Conservation (phyloP, 2,888 invertebrate species). For the Sarcophaga carnaria region DNA sequence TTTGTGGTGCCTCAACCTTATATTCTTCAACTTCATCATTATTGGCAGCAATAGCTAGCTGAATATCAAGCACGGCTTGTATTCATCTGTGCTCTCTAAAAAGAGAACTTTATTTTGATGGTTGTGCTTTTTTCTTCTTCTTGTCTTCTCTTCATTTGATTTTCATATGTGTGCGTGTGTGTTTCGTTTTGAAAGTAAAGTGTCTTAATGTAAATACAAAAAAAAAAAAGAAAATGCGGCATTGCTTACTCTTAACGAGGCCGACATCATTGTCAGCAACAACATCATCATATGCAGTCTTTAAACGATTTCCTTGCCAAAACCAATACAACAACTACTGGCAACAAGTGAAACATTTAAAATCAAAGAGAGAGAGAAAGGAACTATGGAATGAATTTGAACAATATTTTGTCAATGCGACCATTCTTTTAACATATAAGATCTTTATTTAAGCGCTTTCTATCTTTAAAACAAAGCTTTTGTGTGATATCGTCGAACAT, state of each 20-base stretch:
- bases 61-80: neutral
- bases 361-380: neutral
- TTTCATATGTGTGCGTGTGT: neutral
- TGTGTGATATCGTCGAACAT: too few species aligned
- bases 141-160: conserved; percentile 3
- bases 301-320: conserved; percentile 54
- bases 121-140: neutral
- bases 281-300: neutral
- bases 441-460: too few species aligned
- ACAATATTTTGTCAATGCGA: too few species aligned
- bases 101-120: neutral
- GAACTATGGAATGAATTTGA: conserved; percentile 21
- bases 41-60: conserved; percentile 46
- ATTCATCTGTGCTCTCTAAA: neutral
- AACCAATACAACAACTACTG: neutral
- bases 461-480: too few species aligned
- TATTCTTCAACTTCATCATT: conserved; percentile 52
- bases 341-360: conserved; percentile 7
- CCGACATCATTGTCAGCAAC: conserved; percentile 74
- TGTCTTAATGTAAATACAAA: conserved; percentile 71
- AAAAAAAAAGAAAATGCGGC: conserved; percentile 70
- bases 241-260: conserved; percentile 79
- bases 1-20: conserved; percentile 22
- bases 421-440: too few species aligned
- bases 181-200: conserved; percentile 37